Evolutionary conservation across 2,888 invertebrate species (phyloP).

Genomic region (Eupithecia exiguata): DNA sequence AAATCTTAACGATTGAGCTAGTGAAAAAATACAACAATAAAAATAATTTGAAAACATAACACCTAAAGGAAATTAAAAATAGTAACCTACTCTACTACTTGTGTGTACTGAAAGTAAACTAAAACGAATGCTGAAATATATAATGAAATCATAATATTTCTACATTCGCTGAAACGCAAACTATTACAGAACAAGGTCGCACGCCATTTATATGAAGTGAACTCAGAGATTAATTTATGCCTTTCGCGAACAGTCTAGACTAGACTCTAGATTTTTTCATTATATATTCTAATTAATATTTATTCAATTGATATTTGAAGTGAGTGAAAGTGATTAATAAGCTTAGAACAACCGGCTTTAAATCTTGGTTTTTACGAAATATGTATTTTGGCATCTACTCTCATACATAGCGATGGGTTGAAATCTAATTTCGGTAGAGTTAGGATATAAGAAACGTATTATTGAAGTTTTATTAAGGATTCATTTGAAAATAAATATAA

Average conservation of each 20-base stretch:
- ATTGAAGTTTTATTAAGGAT: too few relatives aligned
- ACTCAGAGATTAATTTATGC: neutral
- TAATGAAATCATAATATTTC: neutral
- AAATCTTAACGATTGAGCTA: neutral
- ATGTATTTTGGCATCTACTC: too few relatives aligned
- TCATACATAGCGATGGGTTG: too few relatives aligned
- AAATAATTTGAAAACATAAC: neutral
- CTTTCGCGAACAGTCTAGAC: neutral
- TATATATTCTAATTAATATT: too few relatives aligned
- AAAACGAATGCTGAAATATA: neutral
- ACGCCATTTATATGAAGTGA: neutral
- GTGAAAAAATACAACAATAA: neutral
- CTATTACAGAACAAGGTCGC: neutral
- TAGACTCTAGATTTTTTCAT: neutral
- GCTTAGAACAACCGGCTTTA: too few relatives aligned
- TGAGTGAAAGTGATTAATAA: too few relatives aligned
- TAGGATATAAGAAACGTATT: too few relatives aligned
- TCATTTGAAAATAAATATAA: too few relatives aligned
- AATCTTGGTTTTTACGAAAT: too few relatives aligned
- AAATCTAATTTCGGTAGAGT: too few relatives aligned
- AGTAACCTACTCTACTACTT: neutral
- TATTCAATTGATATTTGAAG: too few relatives aligned
- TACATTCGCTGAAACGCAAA: neutral
- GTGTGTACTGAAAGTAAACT: neutral
- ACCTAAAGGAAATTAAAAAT: neutral